Conservation (phyloP, 2,888 invertebrate genomes). For the Nomada ruficornis region DNA sequence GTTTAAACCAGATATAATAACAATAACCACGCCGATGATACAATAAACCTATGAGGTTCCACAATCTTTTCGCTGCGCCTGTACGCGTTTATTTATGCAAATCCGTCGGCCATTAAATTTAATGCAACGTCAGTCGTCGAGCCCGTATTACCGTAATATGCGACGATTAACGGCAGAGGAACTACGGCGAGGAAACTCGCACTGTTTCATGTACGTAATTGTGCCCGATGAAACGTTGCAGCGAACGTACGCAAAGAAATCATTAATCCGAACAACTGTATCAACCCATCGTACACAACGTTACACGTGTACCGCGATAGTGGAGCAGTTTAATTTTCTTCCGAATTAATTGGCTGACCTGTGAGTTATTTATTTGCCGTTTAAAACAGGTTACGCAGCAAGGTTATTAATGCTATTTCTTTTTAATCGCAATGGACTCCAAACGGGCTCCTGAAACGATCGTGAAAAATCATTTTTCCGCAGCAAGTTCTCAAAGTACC, state of each 20-base stretch:
- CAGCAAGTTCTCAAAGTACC: too few species aligned
- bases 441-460: too few species aligned
- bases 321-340: not conserved
- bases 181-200: slow-evolving; percentile 35
- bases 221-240: slow-evolving; percentile 16
- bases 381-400: too few species aligned
- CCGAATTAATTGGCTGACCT: not conserved
- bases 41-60: slow-evolving; percentile 4
- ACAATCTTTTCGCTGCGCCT: not conserved
- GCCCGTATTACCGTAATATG: slow-evolving; percentile 45
- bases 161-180: slow-evolving; percentile 46
- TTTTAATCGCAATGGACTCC: too few species aligned
- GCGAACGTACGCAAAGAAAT: not conserved
- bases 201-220: slow-evolving; percentile 34
- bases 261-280: slow-evolving; percentile 29
- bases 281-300: slow-evolving; percentile 4
- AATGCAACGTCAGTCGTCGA: slow-evolving; percentile 12
- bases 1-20: not conserved
- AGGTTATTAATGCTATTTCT: too few species aligned
- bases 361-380: not conserved
- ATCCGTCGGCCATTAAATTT: slow-evolving; percentile 13
- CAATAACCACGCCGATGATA: not conserved
- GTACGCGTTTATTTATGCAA: slow-evolving; percentile 15
- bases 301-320: slow-evolving; percentile 7
- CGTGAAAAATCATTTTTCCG: too few species aligned